Evolutionary conservation across 2,113 vertebrate genomes (phyloP).

Genomic region (Phaethon lepturus): DNA sequence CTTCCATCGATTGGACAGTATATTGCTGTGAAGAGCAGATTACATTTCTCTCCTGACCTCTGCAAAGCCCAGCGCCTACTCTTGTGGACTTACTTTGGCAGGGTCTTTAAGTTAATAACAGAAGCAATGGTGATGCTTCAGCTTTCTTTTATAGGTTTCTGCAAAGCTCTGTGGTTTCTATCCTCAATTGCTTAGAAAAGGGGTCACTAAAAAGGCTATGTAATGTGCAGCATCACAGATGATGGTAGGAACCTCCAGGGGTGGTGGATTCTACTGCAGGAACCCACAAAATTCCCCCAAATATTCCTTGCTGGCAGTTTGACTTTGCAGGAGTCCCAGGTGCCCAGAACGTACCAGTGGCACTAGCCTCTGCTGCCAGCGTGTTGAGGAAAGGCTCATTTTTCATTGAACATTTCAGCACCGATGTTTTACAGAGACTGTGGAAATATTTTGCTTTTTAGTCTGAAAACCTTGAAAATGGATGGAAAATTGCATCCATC

Average conservation of each 20-base stretch:
- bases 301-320: not conserved
- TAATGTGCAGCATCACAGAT: not conserved
- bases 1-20: accelerated
- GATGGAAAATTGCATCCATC: not conserved
- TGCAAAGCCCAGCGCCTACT: not conserved
- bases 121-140: not conserved
- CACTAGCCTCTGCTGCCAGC: not conserved
- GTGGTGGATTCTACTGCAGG: not conserved
- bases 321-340: not conserved
- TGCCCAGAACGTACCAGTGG: not conserved
- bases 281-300: not conserved
- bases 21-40: not conserved
- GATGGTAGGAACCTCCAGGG: not conserved
- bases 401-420: not conserved
- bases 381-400: not conserved
- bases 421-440: not conserved
- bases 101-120: not conserved
- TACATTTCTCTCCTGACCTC: not conserved
- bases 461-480: not conserved
- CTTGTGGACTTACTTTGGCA: not conserved
- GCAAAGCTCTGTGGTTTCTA: not conserved
- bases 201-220: not conserved
- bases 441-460: not conserved
- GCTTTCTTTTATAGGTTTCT: not conserved
- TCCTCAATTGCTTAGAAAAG: not conserved